A percentile compares a stretch with the other conserved stretches of the same genome.
Conservation (phyloP, 2,888 invertebrate genomes). For the Arctia plantaginis region DNA sequence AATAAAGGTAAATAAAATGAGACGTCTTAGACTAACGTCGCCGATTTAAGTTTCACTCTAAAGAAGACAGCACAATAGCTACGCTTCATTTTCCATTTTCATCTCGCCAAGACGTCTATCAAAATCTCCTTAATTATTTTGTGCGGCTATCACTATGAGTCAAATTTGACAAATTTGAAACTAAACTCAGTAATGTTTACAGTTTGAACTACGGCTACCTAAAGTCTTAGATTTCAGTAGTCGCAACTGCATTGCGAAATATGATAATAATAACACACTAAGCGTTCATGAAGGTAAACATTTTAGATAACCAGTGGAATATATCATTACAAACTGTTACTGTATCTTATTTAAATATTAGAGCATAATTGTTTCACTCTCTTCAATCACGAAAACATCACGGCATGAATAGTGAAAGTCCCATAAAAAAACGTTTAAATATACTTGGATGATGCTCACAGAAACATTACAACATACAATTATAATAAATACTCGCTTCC, state of each 20-base stretch:
- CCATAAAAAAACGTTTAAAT: constrained; percentile 35
- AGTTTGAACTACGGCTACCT: neutral
- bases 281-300: neutral
- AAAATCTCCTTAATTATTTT: neutral
- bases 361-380: constrained; percentile 38
- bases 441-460: constrained; percentile 32
- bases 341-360: constrained; percentile 22
- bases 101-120: neutral
- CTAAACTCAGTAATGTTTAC: neutral
- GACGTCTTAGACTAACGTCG: neutral
- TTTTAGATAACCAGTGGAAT: constrained; percentile 5
- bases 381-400: constrained; percentile 37
- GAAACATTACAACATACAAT: constrained; percentile 26
- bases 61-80: neutral
- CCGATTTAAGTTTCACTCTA: neutral
- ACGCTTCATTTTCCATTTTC: neutral
- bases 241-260: neutral
- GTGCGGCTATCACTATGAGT: too few species aligned
- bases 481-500: constrained; percentile 16
- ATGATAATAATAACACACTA: neutral
- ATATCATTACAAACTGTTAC: constrained; percentile 15
- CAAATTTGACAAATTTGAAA: neutral
- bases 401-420: constrained; percentile 44
- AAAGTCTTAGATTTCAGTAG: neutral
- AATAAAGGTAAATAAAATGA: neutral